Base-by-base conservation (phyloP, 2,888 invertebrate genomes). In the Thera britannica region DNA sequence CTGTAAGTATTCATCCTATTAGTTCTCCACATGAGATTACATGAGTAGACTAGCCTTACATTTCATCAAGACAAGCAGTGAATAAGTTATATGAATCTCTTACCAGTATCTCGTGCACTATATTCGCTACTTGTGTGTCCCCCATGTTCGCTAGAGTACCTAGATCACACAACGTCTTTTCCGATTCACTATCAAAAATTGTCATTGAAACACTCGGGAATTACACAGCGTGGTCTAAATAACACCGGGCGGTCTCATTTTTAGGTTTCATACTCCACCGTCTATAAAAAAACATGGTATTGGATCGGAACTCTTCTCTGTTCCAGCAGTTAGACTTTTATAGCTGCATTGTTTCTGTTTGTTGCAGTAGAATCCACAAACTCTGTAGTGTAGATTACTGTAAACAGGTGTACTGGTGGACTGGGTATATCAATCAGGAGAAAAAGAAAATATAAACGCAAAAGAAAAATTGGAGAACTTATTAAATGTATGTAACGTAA, bases 81-180 rank as follows among this genome's bases (percentile, higher is more conserved):
- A 9, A 46, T 46, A 9, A 46, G 38, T 5, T 1, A 23, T 38
- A 38, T 38, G 65, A 63, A 55, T 62, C 34, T 89, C 94, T 94
- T 83, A 95, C 95, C 92, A 95, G 87, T 80, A 95, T 95, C 77
- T 96, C 96, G 81, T 95, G 95, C 23, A 96, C 94, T 72, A 96
- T 95, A 78, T 90, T 94, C 34, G 94, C 90, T 58, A 96, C 94
- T 88, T 95, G 95, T 57, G 94, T 89, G 83, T 96, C 96, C 69
- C 93, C 93, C 95, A 95, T 96, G 77, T 75, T 81, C 69, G 67
- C 58, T 55, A 58, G 80, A 75, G 55, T 59, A 59, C 60, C 64
- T 67, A 62, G 7, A 55, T 57, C 70, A 66, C 57, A 36, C 34
- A 56, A 41, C 38, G 65, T 52, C 59, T 61, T 67, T 63, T 61